Conservation (phyloP, 2,113 vertebrate genomes). For the Microcebus jonahi region DNA sequence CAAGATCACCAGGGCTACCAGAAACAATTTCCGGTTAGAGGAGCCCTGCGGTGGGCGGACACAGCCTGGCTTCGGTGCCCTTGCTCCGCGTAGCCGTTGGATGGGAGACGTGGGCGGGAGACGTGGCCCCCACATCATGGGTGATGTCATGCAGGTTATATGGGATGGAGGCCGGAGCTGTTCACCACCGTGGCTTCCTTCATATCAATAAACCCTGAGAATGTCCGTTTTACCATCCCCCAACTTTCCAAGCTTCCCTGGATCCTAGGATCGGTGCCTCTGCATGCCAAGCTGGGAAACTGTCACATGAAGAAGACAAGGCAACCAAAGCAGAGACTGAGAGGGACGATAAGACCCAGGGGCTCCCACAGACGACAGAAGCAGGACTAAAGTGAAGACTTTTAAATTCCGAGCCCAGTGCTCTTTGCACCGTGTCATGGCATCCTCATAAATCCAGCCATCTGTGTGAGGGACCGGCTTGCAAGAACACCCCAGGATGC, state of each 20-base stretch:
- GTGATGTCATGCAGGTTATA: too few species aligned
- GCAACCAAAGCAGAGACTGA: background rate
- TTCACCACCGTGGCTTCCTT: background rate
- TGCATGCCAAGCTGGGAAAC: background rate
- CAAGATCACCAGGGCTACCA: background rate
- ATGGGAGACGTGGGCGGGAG: background rate
- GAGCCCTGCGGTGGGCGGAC: background rate
- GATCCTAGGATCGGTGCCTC: background rate
- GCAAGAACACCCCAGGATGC: background rate
- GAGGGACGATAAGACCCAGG: background rate
- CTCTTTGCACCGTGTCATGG: background rate
- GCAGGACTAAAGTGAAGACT: background rate
- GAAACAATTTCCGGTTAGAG: background rate
- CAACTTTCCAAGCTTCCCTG: background rate
- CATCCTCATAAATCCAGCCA: background rate
- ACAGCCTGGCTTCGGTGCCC: background rate
- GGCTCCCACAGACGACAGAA: background rate
- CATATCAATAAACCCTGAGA: background rate
- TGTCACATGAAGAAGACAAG: background rate
- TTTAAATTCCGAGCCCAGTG: background rate
- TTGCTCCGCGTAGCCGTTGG: background rate
- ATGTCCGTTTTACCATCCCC: background rate
- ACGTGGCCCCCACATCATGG: rapidly evolving
- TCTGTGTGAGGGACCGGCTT: background rate
- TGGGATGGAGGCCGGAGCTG: background rate